phyloP scores from a whole-genome alignment of 1,140 invertebrate species.

The Pogonomyrmex californicus region DNA sequence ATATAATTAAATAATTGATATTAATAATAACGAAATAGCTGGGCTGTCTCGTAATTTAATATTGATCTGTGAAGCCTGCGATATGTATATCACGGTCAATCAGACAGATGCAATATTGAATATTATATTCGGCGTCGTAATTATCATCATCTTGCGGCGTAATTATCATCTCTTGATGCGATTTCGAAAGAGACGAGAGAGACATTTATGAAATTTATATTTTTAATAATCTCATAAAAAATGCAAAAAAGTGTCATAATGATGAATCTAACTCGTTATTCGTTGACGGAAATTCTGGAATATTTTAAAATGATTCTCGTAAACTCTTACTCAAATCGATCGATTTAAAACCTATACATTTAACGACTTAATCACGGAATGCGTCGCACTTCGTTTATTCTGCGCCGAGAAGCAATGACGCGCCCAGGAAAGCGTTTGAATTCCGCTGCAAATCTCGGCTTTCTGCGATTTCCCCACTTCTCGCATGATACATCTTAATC shows the following conservation, averaged over 20 bases:
- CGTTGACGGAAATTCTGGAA: not conserved
- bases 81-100: not conserved
- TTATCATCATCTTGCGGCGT: not conserved
- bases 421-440: not conserved
- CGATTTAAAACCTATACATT: conserved; percentile 33
- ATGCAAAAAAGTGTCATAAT: not conserved
- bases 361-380: conserved; percentile 44
- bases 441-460: conserved; percentile 17
- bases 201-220: not conserved
- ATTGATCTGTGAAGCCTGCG: not conserved
- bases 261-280: not conserved
- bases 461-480: not conserved
- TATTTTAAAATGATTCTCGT: not conserved
- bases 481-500: conserved; percentile 49
- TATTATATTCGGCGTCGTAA: not conserved
- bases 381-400: not conserved
- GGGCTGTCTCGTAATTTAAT: not conserved
- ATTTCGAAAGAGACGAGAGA: not conserved
- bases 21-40: not conserved
- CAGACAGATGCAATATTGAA: not conserved
- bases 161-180: not conserved
- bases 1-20: conserved; percentile 9
- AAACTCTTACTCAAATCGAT: not conserved
- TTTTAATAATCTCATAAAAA: not conserved
- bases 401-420: conserved; percentile 1